phyloP scores from a whole-genome alignment of 2,113 vertebrate genomes.

The Acanthisitta chloris region DNA sequence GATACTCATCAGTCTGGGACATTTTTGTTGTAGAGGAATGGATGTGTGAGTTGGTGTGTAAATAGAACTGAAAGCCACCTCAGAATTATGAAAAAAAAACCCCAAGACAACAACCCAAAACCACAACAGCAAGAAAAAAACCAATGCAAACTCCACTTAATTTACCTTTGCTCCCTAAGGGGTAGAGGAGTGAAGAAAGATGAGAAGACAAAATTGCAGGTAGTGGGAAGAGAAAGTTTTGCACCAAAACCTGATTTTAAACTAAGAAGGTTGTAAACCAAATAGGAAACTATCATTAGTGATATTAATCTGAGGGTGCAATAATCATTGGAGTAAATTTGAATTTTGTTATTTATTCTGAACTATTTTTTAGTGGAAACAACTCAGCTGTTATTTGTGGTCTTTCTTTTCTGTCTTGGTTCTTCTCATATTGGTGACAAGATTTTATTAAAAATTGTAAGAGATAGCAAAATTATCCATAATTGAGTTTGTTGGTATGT shows the following conservation, averaged over 20 bases:
- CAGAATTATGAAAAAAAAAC: neutral
- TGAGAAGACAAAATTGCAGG: neutral
- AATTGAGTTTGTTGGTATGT: neutral
- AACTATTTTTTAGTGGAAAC: neutral
- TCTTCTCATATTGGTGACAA: fast-evolving
- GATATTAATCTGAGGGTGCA: neutral
- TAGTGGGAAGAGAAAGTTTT: neutral
- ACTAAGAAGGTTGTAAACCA: neutral
- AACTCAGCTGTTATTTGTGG: fast-evolving
- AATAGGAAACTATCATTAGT: neutral
- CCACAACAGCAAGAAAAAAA: neutral
- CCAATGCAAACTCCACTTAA: fast-evolving
- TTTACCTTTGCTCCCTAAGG: neutral
- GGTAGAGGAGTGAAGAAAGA: neutral
- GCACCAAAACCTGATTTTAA: neutral
- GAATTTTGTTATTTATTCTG: neutral
- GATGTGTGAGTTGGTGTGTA: neutral
- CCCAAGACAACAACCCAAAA: neutral
- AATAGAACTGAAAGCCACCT: neutral
- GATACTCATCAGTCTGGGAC: neutral
- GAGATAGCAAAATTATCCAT: neutral
- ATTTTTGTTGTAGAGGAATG: neutral
- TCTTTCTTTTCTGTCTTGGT: neutral
- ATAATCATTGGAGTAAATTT: neutral
- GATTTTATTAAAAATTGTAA: neutral